These are phyloP conservation scores for Amphiprion percula DNA, from an alignment of 2,113 vertebrate species.

Conservation along the genomic window DNA sequence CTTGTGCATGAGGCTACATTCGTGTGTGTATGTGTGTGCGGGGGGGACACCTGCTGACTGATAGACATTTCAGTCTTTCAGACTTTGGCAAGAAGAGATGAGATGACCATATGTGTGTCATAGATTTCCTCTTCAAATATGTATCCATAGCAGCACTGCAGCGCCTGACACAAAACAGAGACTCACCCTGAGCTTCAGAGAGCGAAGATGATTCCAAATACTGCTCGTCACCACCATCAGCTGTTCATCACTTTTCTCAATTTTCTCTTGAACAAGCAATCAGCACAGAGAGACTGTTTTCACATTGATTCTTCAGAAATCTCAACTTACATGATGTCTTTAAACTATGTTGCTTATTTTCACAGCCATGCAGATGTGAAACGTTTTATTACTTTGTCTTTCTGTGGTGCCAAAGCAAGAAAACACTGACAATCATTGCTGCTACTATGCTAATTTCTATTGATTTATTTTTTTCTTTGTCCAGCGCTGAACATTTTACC, in stretches of 20 bases:
- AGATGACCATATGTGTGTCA: conserved; percentile 75
- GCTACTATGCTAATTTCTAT: too few relatives aligned
- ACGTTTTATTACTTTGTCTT: too few relatives aligned
- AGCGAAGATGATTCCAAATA: conserved; percentile 45
- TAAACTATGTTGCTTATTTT: too few relatives aligned
- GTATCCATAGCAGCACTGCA: conserved; percentile 42
- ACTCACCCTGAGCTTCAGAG: conserved; percentile 14
- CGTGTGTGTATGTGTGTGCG: conserved; percentile 11
- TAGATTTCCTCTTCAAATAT: conserved; percentile 68
- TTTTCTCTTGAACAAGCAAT: conserved; percentile 28
- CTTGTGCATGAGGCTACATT: conserved; percentile 34
- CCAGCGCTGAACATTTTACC: too few relatives aligned
- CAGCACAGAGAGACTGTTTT: background rate
- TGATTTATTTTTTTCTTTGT: too few relatives aligned
- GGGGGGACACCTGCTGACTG: conserved; percentile 71
- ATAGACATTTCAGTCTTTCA: conserved; percentile 74
- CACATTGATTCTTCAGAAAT: accelerated
- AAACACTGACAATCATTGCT: too few relatives aligned
- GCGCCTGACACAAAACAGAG: conserved; percentile 46
- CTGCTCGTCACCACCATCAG: conserved; percentile 49
- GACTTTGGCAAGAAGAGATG: conserved; percentile 59
- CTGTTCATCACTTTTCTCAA: conserved; percentile 21
- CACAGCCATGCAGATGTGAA: too few relatives aligned
- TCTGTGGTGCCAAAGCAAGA: too few relatives aligned
- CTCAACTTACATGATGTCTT: background rate